Evolutionary conservation across 1,140 invertebrate species (phyloP), one percentile per base, ranked within the genome.

Genomic region (Ceratosolen fusciceps): DNA sequence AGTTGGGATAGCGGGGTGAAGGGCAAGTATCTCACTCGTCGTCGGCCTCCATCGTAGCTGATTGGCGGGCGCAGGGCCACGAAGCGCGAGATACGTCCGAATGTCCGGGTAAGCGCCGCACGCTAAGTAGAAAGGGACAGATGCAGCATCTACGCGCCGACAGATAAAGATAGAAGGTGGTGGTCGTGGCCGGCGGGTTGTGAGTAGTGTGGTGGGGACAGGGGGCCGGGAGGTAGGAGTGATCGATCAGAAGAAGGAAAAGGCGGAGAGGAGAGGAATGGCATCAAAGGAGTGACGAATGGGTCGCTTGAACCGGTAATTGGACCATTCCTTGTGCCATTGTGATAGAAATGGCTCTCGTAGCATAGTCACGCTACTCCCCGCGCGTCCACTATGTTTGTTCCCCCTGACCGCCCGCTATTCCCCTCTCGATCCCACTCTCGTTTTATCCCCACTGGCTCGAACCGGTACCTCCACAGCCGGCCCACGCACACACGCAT

Each of bases 311-410:
- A 78, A 82, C 84, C 85, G 84, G 83, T 83, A 87, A 85, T 85
- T 87, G 85, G 83, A 85, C 80, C 85, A 83, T 86, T 86, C 81
- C 84, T 86, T 85, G 82, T 84, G 83, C 83, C 83, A 77, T 77
- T 71, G 75, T 71, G 65, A 70, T 54, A 56, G 74, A 86, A 86
- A 88, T 86, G 86, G 83, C 83, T 83, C 85, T 86, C 84, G 86
- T 86, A 85, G 83, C 84, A 81, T 84, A 86, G 72, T 60, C 37
- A 43, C 72, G 72, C 54, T 43, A 43, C 54, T 43, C 34, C 58
- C 58, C 58, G 49, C 70, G 26, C 68, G 68, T 34, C 39, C 39
- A 43, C 39, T n/a, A 47, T 7, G 9, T 39, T 3, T 14, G 31
- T 65, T 8, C 16, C 39, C 39, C n/a, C n/a, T n/a, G n/a, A n/a